These are phyloP conservation scores for Melanerpes aurifrons DNA, from an alignment of 2,113 vertebrate genomes.

Conservation along the genomic window DNA sequence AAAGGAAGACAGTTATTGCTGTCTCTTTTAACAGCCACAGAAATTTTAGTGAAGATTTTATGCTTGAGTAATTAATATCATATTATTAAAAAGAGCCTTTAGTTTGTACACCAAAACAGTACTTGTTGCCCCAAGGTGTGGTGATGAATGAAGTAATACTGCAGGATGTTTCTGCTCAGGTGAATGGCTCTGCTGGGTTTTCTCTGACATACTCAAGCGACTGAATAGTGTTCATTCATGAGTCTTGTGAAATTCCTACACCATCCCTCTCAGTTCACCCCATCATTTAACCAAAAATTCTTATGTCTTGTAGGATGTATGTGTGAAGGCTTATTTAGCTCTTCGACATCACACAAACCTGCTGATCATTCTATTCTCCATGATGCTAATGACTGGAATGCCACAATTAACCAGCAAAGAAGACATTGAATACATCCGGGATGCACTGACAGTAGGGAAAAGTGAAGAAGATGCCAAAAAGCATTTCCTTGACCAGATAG, in stretches of 20 bases:
- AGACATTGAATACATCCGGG: conserved; percentile 97
- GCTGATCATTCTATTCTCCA: conserved; percentile 97
- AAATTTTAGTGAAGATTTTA: not conserved
- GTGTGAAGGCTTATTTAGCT: conserved; percentile 93
- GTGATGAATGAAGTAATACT: not conserved
- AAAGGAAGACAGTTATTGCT: not conserved
- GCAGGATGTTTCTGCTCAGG: rapidly evolving
- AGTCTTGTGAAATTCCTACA: not conserved
- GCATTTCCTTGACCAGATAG: conserved; percentile 96
- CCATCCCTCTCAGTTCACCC: not conserved
- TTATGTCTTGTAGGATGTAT: conserved; percentile 82
- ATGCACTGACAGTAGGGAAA: conserved; percentile 92
- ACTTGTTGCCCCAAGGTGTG: not conserved
- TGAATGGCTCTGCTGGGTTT: not conserved
- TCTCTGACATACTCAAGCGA: rapidly evolving
- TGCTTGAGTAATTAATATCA: not conserved
- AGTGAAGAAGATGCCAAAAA: conserved; percentile 91
- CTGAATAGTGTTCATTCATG: not conserved
- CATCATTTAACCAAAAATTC: not conserved
- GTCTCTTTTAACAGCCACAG: not conserved
- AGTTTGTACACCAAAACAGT: not conserved
- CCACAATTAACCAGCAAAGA: conserved; percentile 97
- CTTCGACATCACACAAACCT: conserved; percentile 97
- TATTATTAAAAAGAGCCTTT: not conserved
- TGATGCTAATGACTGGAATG: conserved; percentile 99